Evolutionary conservation across 2,113 vertebrate species (phyloP).

Genomic region (Xerus inauris): DNA sequence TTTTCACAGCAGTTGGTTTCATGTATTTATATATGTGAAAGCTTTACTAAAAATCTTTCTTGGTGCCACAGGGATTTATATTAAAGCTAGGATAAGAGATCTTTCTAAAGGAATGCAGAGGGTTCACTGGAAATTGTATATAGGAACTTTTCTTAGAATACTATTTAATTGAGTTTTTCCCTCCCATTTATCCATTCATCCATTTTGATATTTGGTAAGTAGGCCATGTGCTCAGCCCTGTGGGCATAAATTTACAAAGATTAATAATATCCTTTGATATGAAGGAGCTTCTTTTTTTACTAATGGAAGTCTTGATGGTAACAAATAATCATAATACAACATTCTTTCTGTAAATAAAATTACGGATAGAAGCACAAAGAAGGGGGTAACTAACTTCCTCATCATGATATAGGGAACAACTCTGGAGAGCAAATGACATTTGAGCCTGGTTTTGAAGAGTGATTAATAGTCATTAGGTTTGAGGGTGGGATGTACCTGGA

Average conservation of each 20-base stretch:
- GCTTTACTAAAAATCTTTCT: slow-evolving; percentile 41
- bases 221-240: background rate
- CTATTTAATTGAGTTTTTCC: background rate
- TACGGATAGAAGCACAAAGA: background rate
- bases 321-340: background rate
- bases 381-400: background rate
- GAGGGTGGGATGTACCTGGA: background rate
- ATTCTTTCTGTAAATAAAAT: background rate
- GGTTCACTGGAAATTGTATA: background rate
- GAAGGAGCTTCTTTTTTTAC: background rate
- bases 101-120: background rate
- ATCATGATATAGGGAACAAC: background rate
- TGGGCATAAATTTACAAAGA: background rate
- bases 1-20: slow-evolving; percentile 31
- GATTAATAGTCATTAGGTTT: background rate
- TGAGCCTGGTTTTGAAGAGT: background rate
- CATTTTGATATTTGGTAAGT: background rate
- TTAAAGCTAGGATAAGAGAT: slow-evolving; percentile 31
- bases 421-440: background rate
- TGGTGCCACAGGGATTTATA: slow-evolving; percentile 58
- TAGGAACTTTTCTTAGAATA: background rate
- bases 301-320: background rate
- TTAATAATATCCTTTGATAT: background rate
- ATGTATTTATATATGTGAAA: slow-evolving; percentile 23
- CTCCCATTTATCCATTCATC: background rate